Conservation (phyloP, 23 tunicate genomes). For the Halocynthia aurantium region DNA sequence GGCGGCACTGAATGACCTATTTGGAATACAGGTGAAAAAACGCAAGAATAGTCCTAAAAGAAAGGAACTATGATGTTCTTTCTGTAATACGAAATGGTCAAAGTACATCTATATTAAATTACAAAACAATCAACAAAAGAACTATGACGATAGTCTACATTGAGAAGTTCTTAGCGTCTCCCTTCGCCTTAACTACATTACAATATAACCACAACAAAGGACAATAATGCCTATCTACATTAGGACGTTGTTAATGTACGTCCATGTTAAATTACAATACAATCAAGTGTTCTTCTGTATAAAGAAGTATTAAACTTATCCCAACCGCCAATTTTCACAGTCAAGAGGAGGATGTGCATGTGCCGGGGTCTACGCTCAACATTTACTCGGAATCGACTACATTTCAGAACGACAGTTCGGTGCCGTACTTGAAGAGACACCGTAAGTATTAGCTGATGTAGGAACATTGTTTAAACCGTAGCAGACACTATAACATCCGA, state of each 20-base stretch:
- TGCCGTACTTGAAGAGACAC: slow-evolving; percentile 57
- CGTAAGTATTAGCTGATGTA: slow-evolving; percentile 17
- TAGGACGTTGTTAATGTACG: background rate
- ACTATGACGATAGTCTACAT: too few species aligned
- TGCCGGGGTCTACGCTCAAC: slow-evolving; percentile 99
- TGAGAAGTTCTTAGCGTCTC: too few species aligned
- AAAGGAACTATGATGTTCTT: too few species aligned
- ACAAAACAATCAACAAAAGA: too few species aligned
- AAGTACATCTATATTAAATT: too few species aligned
- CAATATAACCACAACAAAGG: background rate
- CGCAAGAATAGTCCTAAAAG: background rate
- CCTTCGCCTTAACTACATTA: too few species aligned
- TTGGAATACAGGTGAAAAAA: slow-evolving; percentile 80
- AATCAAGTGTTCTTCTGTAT: too few species aligned
- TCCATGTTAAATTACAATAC: background rate
- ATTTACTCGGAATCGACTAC: slow-evolving; percentile 79
- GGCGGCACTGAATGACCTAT: slow-evolving; percentile 82
- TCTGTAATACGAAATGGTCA: too few species aligned
- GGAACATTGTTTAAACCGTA: too few species aligned
- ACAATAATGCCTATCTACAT: background rate
- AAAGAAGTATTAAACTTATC: too few species aligned
- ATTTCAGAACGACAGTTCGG: slow-evolving; percentile 42
- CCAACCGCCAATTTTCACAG: slow-evolving; percentile 10
- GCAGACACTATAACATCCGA: background rate
- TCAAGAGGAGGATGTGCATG: slow-evolving; percentile 99